A percentile compares a stretch with the other conserved stretches of the same genome.
phyloP scores from a whole-genome alignment of 2,797 vertebrate species.

The Acrossocheilus wenchowensis region DNA sequence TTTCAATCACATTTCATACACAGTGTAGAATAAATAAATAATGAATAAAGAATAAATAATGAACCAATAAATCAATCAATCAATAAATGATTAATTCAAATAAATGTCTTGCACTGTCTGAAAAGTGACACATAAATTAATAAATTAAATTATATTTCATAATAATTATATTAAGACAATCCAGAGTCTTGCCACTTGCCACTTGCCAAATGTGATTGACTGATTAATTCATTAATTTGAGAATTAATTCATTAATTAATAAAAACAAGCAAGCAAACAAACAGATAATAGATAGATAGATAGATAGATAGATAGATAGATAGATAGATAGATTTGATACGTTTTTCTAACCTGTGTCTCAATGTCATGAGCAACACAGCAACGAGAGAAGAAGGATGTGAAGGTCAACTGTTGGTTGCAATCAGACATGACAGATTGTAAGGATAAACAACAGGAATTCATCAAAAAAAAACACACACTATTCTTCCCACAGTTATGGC shows the following conservation, averaged over 20 bases:
- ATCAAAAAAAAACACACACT: not conserved
- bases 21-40: too few species aligned
- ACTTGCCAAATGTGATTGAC: too few species aligned
- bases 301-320: too few species aligned
- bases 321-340: not conserved
- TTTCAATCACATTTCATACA: too few species aligned
- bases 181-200: not conserved
- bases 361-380: slow-evolving; percentile 50
- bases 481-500: not conserved
- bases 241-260: not conserved
- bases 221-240: not conserved
- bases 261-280: not conserved
- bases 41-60: not conserved
- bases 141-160: not conserved
- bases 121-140: not conserved
- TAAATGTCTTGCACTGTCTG: not conserved
- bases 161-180: not conserved
- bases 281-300: not conserved
- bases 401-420: not conserved
- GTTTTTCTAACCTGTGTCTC: slow-evolving; percentile 33
- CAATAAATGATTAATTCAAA: not conserved
- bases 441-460: not conserved
- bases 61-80: not conserved
- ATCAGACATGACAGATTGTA: slow-evolving; percentile 21
- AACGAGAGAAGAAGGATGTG: not conserved